Base-by-base conservation (phyloP, 2,888 invertebrate species). In the Ptilodon capucinus region DNA sequence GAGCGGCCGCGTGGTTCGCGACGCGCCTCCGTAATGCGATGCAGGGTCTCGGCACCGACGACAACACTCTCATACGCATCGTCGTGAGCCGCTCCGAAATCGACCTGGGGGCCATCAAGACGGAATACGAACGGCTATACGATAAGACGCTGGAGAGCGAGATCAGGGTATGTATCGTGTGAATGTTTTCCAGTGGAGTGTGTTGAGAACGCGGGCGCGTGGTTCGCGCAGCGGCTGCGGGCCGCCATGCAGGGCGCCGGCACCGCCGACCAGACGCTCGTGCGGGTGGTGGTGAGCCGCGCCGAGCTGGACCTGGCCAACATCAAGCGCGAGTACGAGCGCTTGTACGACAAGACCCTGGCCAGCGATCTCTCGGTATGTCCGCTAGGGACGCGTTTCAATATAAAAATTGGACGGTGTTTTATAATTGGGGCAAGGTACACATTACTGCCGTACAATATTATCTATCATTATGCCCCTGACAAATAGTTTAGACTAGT, bases 31-130 rank as follows among this genome's bases (percentile, higher is more conserved):
- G 94, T 51, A 79, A 85, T 43, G 93, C 95, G 3, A 93, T 95
- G 92, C 91, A 93, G 62, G 95, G 95, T 0, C 73, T 92, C 38
- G 96, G 96, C 48, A 96, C 96, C 3, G 93, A 95, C 76, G 95
- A 96, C 85, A 82, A 87, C 23, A 93, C 94, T 0, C 90, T 96
- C 56, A 93, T 96, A 62, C 91, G 96, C 42, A 92, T 96, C 63
- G 74, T 96, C 60, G 94, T 95, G 42, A 92, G 93, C 64, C 92
- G 95, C 64, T 92, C 94, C 1, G 94, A 95, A 88, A 83, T 94
- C 41, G 96, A 96, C 88, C 92, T 96, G 65, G 94, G 86, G 5
- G 92, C 92, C 69, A 94, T 96, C 76, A 94, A 94, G 79, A 76
- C 84, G 5, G 95, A 95, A 66, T 96, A 94, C 85, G 94, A 95